These are phyloP conservation scores for Micrasema longulum DNA, from an alignment of 1,140 invertebrate genomes.

Conservation along the genomic window DNA sequence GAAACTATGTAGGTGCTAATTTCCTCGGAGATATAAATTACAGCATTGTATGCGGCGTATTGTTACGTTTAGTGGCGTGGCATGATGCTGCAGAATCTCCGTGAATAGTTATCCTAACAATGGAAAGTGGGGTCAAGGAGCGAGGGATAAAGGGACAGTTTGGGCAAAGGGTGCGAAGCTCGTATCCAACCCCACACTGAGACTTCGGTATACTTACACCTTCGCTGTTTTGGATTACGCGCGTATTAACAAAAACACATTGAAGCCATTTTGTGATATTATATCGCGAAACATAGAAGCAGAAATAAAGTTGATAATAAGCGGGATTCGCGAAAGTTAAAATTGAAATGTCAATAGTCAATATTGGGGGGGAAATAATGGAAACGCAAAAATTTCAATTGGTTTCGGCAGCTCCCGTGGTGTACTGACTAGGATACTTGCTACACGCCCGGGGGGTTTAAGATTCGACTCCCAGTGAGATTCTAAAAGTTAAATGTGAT, in stretches of 20 bases:
- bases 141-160: conserved; percentile 18
- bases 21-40: conserved; percentile 28
- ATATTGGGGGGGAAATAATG: too few relatives aligned
- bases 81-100: conserved; percentile 38
- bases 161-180: background rate
- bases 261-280: too few relatives aligned
- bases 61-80: conserved; percentile 26
- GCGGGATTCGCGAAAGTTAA: too few relatives aligned
- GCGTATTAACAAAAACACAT: conserved; percentile 3
- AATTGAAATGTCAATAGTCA: too few relatives aligned
- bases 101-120: conserved; percentile 35
- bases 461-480: too few relatives aligned
- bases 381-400: too few relatives aligned
- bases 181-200: background rate
- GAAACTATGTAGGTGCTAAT: conserved; percentile 7
- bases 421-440: too few relatives aligned
- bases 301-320: too few relatives aligned
- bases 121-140: conserved; percentile 8
- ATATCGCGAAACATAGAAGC: too few relatives aligned
- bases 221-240: background rate
- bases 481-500: too few relatives aligned
- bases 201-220: conserved; percentile 6
- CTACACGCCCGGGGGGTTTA: too few relatives aligned
- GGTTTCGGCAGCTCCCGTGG: too few relatives aligned
- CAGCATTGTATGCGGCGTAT: conserved; percentile 22